Evolutionary conservation across 1,140 invertebrate genomes (phyloP).

Genomic region (Drosophila biarmipes): DNA sequence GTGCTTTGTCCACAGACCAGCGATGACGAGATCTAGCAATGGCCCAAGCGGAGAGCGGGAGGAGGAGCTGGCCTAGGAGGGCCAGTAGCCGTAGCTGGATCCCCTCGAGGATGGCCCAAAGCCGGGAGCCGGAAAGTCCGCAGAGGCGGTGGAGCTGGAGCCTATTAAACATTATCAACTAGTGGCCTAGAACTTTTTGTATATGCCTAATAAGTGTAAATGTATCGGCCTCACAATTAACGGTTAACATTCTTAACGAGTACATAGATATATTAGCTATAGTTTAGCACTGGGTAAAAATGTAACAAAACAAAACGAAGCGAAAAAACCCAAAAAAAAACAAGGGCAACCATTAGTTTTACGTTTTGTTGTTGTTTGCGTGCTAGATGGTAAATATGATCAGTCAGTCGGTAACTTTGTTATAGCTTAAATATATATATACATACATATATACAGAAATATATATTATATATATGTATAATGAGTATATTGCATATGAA

Average conservation of each 20-base stretch:
- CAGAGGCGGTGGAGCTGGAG: conserved; percentile 7
- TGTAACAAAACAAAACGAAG: background rate
- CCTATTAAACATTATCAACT: conserved; percentile 47
- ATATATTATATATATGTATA: conserved; percentile 37
- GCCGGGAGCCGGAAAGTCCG: background rate
- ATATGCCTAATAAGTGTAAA: conserved; percentile 51
- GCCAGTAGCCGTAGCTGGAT: too few relatives aligned
- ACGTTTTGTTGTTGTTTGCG: conserved; percentile 58
- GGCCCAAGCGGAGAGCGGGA: background rate
- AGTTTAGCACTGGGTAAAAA: conserved; percentile 12
- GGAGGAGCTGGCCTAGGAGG: too few relatives aligned
- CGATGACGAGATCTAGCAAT: conserved; percentile 85
- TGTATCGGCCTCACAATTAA: conserved; percentile 27
- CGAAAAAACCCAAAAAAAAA: background rate
- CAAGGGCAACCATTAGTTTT: conserved; percentile 28
- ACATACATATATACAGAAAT: conserved; percentile 48
- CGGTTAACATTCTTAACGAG: conserved; percentile 26
- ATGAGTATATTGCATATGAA: conserved; percentile 12
- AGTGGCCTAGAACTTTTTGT: conserved; percentile 57
- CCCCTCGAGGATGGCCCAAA: background rate
- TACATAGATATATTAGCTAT: conserved; percentile 7
- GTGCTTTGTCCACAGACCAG: conserved; percentile 86
- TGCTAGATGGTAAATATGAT: conserved; percentile 22
- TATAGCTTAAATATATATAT: conserved; percentile 56
- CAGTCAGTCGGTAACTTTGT: conserved; percentile 44